A percentile compares a stretch with the other conserved stretches of the same genome.
These are phyloP conservation scores for Stichodactyla mertensii DNA, from an alignment of 64 coral and sea anemone genomes.

Conservation along the genomic window DNA sequence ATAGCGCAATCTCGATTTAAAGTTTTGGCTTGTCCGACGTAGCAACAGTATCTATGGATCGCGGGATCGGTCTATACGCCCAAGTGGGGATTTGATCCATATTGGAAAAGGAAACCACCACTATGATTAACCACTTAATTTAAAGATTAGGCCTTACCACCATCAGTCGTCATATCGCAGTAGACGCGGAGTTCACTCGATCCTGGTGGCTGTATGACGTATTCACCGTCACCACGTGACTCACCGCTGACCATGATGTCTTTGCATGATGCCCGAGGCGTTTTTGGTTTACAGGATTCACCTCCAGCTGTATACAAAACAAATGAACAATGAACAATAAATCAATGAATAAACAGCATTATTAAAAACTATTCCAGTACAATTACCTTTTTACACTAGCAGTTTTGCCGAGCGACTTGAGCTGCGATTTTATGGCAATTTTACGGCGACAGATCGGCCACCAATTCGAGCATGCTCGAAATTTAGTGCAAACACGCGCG, in stretches of 20 bases:
- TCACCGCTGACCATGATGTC: neutral
- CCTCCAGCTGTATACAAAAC: neutral
- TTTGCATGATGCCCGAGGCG: neutral
- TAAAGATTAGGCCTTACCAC: neutral
- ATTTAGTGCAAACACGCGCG: too few relatives aligned
- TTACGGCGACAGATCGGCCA: too few relatives aligned
- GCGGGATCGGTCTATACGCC: too few relatives aligned
- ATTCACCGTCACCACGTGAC: constrained; percentile 5
- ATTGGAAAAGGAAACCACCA: neutral
- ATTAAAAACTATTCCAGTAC: neutral
- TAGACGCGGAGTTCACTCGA: neutral
- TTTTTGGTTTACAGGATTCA: neutral
- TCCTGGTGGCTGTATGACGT: neutral
- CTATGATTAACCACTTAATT: too few relatives aligned
- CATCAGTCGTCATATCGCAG: constrained; percentile 13
- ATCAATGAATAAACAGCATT: neutral
- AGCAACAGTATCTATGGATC: too few relatives aligned
- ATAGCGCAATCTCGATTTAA: too few relatives aligned
- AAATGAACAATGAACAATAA: neutral
- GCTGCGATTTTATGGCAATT: too few relatives aligned
- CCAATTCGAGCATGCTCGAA: too few relatives aligned
- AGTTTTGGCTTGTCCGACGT: too few relatives aligned
- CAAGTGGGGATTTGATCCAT: neutral
- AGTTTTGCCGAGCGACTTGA: too few relatives aligned
- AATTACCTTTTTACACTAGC: too few relatives aligned